Conservation (phyloP, 2,888 invertebrate genomes). For the Cataglyphis altisquamis region DNA sequence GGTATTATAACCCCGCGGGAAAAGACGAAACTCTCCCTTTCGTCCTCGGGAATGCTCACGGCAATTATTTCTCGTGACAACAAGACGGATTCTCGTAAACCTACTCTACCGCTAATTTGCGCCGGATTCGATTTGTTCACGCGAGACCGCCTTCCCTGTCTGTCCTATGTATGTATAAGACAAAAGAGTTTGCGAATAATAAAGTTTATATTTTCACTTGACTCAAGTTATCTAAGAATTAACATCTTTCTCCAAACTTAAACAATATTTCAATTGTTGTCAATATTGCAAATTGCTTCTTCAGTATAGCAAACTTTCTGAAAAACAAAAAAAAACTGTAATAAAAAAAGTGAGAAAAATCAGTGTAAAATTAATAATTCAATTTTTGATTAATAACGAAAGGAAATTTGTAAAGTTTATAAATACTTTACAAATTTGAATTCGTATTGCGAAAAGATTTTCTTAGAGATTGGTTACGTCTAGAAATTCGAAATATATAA, state of each 20-base stretch:
- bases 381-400: background rate
- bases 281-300: no score
- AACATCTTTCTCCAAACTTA: background rate
- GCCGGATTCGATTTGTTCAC: slow-evolving; percentile 73
- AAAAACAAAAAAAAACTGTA: background rate
- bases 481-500: background rate
- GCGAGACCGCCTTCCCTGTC: slow-evolving; percentile 12
- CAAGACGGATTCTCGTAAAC: slow-evolving; percentile 73
- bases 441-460: background rate
- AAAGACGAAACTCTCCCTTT: slow-evolving; percentile 48
- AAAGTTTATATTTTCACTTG: slow-evolving; percentile 59
- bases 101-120: slow-evolving; percentile 70
- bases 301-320: background rate
- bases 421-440: background rate
- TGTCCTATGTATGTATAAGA: background rate
- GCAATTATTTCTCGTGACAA: slow-evolving; percentile 77
- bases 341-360: no score
- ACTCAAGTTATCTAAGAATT: slow-evolving; percentile 38
- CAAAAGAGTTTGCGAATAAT: slow-evolving; percentile 56
- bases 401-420: no score
- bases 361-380: background rate
- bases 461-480: no score
- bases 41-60: slow-evolving; percentile 66
- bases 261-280: background rate
- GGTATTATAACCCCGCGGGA: slow-evolving; percentile 74